Percentiles rank a stretch among this genome's conserved stretches.
Conservation (phyloP, 2,888 invertebrate species). For the Morpho deidamia region DNA sequence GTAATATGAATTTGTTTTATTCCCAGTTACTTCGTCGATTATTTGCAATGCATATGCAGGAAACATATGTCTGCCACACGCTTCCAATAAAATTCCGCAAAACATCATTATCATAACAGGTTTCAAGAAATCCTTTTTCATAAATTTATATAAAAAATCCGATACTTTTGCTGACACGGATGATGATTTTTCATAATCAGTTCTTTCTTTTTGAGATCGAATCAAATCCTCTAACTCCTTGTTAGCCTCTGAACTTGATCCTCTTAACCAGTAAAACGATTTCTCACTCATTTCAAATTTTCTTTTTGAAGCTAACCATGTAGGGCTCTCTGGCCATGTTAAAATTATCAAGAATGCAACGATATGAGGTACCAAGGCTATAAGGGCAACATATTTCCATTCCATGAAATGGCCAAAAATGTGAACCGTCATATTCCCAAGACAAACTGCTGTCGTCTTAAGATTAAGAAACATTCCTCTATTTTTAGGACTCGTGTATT, state of each 20-base stretch:
- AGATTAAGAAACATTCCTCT: conserved; percentile 51
- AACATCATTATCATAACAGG: conserved; percentile 41
- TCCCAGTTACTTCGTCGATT: conserved; percentile 39
- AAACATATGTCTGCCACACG: conserved; percentile 49
- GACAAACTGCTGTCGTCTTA: conserved; percentile 43
- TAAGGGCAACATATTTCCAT: conserved; percentile 43
- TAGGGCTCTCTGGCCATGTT: conserved; percentile 79
- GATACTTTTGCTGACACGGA: conserved; percentile 17
- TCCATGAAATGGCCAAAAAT: conserved; percentile 34
- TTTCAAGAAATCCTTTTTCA: conserved; percentile 41
- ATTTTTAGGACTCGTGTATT: conserved; percentile 45
- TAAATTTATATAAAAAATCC: conserved; percentile 40
- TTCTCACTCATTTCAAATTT: conserved; percentile 63
- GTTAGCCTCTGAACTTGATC: conserved; percentile 33
- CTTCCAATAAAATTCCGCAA: conserved; percentile 38
- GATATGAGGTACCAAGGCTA: conserved; percentile 35
- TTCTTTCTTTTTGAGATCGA: conserved; percentile 36
- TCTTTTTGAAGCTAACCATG: conserved; percentile 76
- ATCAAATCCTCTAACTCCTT: conserved; percentile 41
- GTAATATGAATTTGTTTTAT: conserved; percentile 39
- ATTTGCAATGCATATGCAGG: conserved; percentile 52
- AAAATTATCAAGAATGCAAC: conserved; percentile 42
- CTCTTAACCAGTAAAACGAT: conserved; percentile 72
- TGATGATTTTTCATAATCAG: conserved; percentile 15
- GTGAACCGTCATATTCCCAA: conserved; percentile 42